Conservation (phyloP, 1,140 invertebrate species). For the Drosophila guanche region DNA sequence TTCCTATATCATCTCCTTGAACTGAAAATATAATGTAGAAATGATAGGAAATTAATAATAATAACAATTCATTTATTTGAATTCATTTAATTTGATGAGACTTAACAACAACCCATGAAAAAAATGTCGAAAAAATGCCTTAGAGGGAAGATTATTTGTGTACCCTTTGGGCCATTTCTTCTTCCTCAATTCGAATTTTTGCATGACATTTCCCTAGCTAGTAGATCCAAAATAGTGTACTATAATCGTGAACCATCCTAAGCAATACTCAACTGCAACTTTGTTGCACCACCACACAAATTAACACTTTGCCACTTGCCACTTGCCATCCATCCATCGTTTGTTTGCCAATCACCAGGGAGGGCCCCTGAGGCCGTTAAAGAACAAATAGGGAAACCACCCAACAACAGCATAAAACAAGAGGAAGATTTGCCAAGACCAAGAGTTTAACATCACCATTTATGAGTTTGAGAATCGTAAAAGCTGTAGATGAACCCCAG, state of each 20-base stretch:
- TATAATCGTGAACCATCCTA: not conserved
- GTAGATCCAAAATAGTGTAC: constrained; percentile 10
- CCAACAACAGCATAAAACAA: constrained; percentile 57
- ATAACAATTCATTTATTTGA: too few relatives aligned
- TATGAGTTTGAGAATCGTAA: constrained; percentile 71
- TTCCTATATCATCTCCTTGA: too few relatives aligned
- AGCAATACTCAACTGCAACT: constrained; percentile 44
- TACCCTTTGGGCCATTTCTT: too few relatives aligned
- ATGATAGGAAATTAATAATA: too few relatives aligned
- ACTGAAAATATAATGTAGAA: too few relatives aligned
- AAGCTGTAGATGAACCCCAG: constrained; percentile 48
- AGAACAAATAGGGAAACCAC: constrained; percentile 51
- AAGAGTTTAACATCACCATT: constrained; percentile 59
- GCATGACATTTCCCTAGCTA: not conserved
- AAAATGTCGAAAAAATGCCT: too few relatives aligned
- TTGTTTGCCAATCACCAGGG: constrained; percentile 33
- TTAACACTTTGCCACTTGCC: constrained; percentile 76
- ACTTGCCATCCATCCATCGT: constrained; percentile 36
- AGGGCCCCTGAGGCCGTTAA: constrained; percentile 6
- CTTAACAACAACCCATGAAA: too few relatives aligned
- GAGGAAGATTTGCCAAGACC: constrained; percentile 74
- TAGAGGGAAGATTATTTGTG: too few relatives aligned
- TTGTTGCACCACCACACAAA: constrained; percentile 60
- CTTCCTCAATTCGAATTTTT: not conserved
- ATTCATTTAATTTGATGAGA: too few relatives aligned